Evolutionary conservation across 2,113 vertebrate species (phyloP).

Genomic region (Anhinga rufa): DNA sequence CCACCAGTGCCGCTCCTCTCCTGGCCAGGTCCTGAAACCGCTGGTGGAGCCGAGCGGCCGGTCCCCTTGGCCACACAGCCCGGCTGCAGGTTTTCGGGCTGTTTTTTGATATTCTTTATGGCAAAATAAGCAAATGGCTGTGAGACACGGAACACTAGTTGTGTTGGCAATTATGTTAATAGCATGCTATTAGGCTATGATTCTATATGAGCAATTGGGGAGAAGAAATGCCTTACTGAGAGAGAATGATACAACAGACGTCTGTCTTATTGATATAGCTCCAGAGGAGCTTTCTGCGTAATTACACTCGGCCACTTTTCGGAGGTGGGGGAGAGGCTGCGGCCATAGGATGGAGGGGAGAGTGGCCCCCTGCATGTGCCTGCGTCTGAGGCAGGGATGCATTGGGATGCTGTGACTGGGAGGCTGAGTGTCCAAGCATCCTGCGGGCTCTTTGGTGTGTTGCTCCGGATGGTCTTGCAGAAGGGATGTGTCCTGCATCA

Average conservation of each 20-base stretch:
- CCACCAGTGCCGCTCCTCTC: background rate
- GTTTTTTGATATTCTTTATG: conserved; percentile 79
- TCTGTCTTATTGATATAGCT: conserved; percentile 92
- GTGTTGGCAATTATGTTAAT: conserved; percentile 99
- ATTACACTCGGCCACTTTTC: conserved; percentile 80
- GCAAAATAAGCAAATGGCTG: conserved; percentile 89
- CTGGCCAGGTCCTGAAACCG: background rate
- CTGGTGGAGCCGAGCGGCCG: accelerated
- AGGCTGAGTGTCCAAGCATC: too few relatives aligned
- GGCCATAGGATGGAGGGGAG: background rate
- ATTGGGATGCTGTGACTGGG: background rate
- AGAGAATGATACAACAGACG: conserved; percentile 89
- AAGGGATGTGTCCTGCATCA: background rate
- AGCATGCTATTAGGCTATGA: conserved; percentile 99
- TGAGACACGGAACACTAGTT: conserved; percentile 97
- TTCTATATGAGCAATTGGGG: conserved; percentile 98
- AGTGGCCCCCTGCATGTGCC: background rate
- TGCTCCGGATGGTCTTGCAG: background rate
- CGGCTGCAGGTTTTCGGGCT: conserved; percentile 61
- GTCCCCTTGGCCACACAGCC: conserved; percentile 23
- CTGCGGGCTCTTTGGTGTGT: background rate
- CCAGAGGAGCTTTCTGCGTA: conserved; percentile 90
- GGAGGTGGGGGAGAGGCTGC: background rate
- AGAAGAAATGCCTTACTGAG: conserved; percentile 90
- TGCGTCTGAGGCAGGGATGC: background rate